These are phyloP conservation scores for Anastrepha ludens DNA, from an alignment of 1,140 invertebrate species.

Conservation along the genomic window DNA sequence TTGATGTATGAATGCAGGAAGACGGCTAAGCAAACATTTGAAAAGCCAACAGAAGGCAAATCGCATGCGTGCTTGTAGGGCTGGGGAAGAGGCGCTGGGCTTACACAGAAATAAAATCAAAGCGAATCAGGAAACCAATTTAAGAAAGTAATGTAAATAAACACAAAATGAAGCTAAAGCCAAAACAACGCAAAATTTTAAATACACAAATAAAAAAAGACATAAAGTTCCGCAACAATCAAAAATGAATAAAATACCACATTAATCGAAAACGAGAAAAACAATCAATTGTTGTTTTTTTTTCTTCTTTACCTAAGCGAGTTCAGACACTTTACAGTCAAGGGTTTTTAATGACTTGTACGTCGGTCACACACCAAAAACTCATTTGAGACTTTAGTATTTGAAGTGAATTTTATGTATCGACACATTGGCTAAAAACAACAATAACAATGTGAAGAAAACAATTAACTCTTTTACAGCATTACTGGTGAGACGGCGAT, in stretches of 20 bases:
- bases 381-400: not conserved
- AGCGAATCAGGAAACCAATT: constrained; percentile 25
- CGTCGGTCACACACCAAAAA: not conserved
- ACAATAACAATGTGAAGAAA: constrained; percentile 18
- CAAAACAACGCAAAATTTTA: not conserved
- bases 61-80: not conserved
- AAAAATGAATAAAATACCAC: not conserved
- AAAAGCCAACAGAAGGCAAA: constrained; percentile 20
- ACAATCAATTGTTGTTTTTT: not conserved
- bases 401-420: not conserved
- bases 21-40: constrained; percentile 19
- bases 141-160: not conserved
- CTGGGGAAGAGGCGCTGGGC: not conserved
- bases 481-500: not conserved
- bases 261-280: not conserved
- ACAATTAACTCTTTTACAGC: not conserved
- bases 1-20: not conserved
- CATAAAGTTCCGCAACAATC: not conserved
- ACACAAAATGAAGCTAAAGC: not conserved
- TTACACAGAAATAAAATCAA: not conserved
- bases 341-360: not conserved
- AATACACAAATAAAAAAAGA: not conserved
- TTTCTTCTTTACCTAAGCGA: not conserved
- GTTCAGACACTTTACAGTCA: not conserved
- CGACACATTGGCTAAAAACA: not conserved